These are phyloP conservation scores for Ptychoptera albimana DNA, from an alignment of 2,888 invertebrate genomes.

Conservation along the genomic window DNA sequence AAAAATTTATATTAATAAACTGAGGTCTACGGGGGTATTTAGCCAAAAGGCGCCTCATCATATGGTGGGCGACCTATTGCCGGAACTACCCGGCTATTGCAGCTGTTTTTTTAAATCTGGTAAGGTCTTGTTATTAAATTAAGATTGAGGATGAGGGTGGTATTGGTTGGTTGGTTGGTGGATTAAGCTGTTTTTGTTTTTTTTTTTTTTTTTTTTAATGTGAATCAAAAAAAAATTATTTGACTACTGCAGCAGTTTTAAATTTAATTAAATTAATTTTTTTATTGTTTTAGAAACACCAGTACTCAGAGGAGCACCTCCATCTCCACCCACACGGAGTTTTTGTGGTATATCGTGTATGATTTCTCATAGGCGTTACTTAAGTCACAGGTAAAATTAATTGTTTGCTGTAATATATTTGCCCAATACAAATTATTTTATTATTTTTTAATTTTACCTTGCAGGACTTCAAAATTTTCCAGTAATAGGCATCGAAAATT, in stretches of 20 bases:
- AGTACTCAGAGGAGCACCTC: conserved; percentile 82
- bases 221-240: neutral
- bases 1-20: neutral
- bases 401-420: conserved; percentile 1
- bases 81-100: conserved; percentile 22
- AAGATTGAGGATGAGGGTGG: too few species aligned
- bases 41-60: conserved; percentile 16
- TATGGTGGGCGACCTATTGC: conserved; percentile 25
- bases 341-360: conserved; percentile 65
- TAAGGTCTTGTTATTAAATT: neutral
- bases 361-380: conserved; percentile 73
- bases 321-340: conserved; percentile 50
- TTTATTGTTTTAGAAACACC: conserved; percentile 70
- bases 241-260: neutral
- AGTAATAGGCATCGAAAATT: conserved; percentile 96
- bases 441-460: conserved; percentile 24
- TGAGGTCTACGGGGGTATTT: neutral
- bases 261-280: conserved; percentile 6
- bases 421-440: neutral
- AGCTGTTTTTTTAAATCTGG: conserved; percentile 19
- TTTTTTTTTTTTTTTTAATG: neutral
- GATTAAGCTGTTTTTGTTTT: neutral
- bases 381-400: conserved; percentile 63
- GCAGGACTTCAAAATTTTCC: conserved; percentile 87
- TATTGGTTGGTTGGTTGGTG: neutral